phyloP scores from a whole-genome alignment of 35 echinoderm and acorn worm genomes.

The Eucidaris tribuloides region DNA sequence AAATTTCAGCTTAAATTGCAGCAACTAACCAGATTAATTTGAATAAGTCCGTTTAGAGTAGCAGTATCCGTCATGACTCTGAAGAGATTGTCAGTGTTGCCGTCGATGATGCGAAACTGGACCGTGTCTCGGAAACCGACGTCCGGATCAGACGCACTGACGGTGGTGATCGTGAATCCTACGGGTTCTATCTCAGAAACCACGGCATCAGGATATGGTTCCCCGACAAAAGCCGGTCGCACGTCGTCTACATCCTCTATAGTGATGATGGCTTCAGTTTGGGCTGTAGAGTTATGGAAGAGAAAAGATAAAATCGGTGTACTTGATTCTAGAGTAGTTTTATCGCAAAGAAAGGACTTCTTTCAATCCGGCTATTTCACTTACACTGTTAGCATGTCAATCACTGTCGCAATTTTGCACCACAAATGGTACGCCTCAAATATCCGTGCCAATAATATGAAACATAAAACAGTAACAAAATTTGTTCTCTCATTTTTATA shows the following conservation, averaged over 20 bases:
- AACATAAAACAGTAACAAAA: too few species aligned
- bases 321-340: not conserved
- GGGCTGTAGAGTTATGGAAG: not conserved
- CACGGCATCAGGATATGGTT: not conserved
- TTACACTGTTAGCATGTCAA: too few species aligned
- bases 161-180: constrained; percentile 41
- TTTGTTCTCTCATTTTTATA: too few species aligned
- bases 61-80: constrained; percentile 51
- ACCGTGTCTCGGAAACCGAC: constrained; percentile 19
- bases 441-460: too few species aligned
- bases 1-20: too few species aligned
- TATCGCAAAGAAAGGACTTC: too few species aligned
- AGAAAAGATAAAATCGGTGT: not conserved
- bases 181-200: constrained; percentile 41
- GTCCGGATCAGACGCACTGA: constrained; percentile 45
- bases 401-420: too few species aligned
- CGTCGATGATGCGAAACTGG: constrained; percentile 34
- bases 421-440: too few species aligned
- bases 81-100: constrained; percentile 51
- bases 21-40: constrained; percentile 33
- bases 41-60: constrained; percentile 43
- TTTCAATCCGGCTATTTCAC: too few species aligned
- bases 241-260: constrained; percentile 64
- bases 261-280: constrained; percentile 40
- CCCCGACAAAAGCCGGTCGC: constrained; percentile 41